Evolutionary conservation across 1,140 invertebrate species (phyloP), one percentile per base, ranked within the genome.

Genomic region (silkworm (Bombyx mori)): DNA sequence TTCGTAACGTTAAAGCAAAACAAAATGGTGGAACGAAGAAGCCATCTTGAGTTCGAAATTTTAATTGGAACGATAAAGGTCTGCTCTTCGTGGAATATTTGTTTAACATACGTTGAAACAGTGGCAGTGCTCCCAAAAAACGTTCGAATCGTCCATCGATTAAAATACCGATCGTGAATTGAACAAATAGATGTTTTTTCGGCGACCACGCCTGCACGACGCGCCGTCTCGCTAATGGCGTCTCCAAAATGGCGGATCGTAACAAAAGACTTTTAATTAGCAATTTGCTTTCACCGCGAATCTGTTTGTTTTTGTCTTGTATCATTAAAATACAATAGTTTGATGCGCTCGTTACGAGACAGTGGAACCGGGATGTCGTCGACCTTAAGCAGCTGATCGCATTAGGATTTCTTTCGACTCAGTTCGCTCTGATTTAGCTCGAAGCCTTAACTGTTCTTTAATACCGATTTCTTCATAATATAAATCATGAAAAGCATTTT

Each of bases 31-130:
- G 75, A 68, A 68, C 67, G 69, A 62, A 66, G 79, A 71, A 79
- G 78, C 82, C 80, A 86, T 85, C 77, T 82, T 82, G 68, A 65
- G 74, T 76, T 73, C 52, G 71, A 72, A 83, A 83, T 86, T 75
- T 86, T 86, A 86, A 86, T 83, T 83, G 79, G 79, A 65, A 73
- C 69, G 74, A 74, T 74, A 75, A 79, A 73, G 65, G 75, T 61
- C 60, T 57, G 58, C 68, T 77, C 76, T 80, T 79, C 73, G 72
- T 67, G 71, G 74, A 76, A 82, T 78, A 74, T 76, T 76, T 71
- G 57, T 68, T 60, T 56, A 66, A 66, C 67, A 70, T 69, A 63
- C 60, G 60, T 68, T 68, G 22, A 22, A 44, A 54, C 60, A 65
- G 61, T 60, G 55, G 66, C 54, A 57, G 60, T 7, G 47, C 55